Evolutionary conservation across 2,888 invertebrate species (phyloP), one percentile per base, ranked within the genome.

Genomic region (Temnothorax ravouxi): DNA sequence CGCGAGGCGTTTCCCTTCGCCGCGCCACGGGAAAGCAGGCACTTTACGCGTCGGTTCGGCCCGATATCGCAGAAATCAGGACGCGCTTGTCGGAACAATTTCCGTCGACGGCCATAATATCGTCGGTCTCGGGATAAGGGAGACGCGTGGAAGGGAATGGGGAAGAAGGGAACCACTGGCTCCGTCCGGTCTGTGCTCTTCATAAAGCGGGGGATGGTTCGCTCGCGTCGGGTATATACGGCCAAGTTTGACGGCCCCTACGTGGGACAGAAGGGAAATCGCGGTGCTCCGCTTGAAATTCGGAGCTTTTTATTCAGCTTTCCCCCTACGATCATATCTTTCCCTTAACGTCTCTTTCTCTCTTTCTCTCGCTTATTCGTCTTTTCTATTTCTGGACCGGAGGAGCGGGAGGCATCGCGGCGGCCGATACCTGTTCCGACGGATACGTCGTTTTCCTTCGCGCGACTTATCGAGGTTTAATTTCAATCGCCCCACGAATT

Each of bases 381-480:
- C 34, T 71, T 18, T 47, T 18, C 41, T 5, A 1, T 15, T 8
- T 54, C 66, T 59, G 18, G 34, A 50, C 29, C 71, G n/a, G n/a
- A 4, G 59, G 21, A 50, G 8, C 38, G 74, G 41, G 41, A 29
- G 67, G 77, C 72, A 54, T 74, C 44, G 59, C 62, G 77, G 52
- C 50, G 50, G 34, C 6, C 6, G 6, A 34, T 6, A 54, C 38
- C 34, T 11, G 44, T 29, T 47, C 29, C 29, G 3, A 3, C 29
- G 29, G 29, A 29, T 29, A 29, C 29, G n/a, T 38, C 71, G 50
- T 50, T 54, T 52, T 41, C 66, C 64, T 41, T 6, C 18, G 25
- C 47, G 85, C 82, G 89, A 88, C 87, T 87, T 87, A 87, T 87
- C 82, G 89, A 82, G 82, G 54, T 87, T 88, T 88, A 87, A 87